Base-by-base conservation (phyloP, 2,888 invertebrate species). In the Megalurothrips usitatus region DNA sequence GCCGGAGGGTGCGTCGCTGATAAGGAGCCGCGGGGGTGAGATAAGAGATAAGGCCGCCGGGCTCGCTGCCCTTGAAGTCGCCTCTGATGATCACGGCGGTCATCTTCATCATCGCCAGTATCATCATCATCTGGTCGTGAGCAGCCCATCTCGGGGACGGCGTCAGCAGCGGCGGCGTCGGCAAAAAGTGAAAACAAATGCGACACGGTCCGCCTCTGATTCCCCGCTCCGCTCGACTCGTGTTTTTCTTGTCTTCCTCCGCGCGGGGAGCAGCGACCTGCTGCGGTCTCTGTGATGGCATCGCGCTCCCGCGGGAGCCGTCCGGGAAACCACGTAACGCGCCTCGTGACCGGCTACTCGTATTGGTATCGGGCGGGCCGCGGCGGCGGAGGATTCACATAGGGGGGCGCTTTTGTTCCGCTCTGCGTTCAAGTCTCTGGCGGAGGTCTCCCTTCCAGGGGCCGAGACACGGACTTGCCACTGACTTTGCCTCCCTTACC, bases 131-230 rank as follows among this genome's bases (percentile, higher is more conserved):
- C 58, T 58, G 6, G 17, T 6, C 58, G 19, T 58, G 19, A 58
- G 34, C 34, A 6, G 34, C 3, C 52, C 52, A 17, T 52, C 52
- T 14, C 52, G 52, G 52, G 17, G 52, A 52, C 19, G 17, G 19
- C 58, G 19, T 58, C 14, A 58, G 34, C 34, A 6, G 34, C 3
- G 19, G 6, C 58, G 19, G 58, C 58, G 58, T 11, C 19, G 58
- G 19, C 58, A 58, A 58, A 58, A 58, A 58, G 58, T 58, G 58
- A 58, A 58, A 58, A 58, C 58, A 58, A 58, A 58, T 58, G 58
- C 58, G 34, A 43, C 34, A 43, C 34, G 34, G 34, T 43, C 34
- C 34, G 34, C 34, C 34, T 43, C 34, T 43, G 6, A 43, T 43
- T 43, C 34, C 34, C 17, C 34, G 3, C 34, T 43, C 6, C 34